phyloP scores from a whole-genome alignment of 1,140 invertebrate species.

The Berghia stephanieae region DNA sequence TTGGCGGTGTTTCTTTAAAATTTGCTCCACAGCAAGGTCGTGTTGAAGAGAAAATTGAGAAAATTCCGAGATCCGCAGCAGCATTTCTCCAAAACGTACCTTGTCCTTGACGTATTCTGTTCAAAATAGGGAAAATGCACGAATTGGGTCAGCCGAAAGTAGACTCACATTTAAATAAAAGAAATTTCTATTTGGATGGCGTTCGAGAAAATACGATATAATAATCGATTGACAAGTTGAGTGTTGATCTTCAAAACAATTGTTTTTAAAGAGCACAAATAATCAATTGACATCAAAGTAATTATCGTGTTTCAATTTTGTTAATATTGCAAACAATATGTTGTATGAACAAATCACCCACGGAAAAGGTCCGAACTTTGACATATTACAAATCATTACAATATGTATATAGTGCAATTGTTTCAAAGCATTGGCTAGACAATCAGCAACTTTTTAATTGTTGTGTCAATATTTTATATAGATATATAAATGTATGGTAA shows the following conservation, averaged over 20 bases:
- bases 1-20: slow-evolving; percentile 36
- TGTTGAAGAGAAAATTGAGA: slow-evolving; percentile 38
- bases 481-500: too few species aligned
- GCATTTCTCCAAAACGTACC: slow-evolving; percentile 38
- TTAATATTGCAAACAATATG: background rate
- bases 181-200: too few species aligned
- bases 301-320: background rate
- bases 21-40: slow-evolving; percentile 29
- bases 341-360: too few species aligned
- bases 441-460: too few species aligned
- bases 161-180: background rate
- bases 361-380: too few species aligned
- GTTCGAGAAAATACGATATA: background rate
- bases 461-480: too few species aligned
- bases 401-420: background rate
- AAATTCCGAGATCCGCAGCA: slow-evolving; percentile 41
- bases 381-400: too few species aligned
- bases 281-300: background rate
- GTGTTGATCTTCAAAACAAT: too few species aligned
- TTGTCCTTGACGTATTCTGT: slow-evolving; percentile 37
- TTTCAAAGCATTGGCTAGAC: background rate
- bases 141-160: background rate
- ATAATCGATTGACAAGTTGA: background rate
- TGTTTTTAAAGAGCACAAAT: background rate
- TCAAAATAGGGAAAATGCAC: background rate